These are phyloP conservation scores for Peucedramus taeniatus DNA, from an alignment of 2,113 vertebrate species.

Conservation along the genomic window DNA sequence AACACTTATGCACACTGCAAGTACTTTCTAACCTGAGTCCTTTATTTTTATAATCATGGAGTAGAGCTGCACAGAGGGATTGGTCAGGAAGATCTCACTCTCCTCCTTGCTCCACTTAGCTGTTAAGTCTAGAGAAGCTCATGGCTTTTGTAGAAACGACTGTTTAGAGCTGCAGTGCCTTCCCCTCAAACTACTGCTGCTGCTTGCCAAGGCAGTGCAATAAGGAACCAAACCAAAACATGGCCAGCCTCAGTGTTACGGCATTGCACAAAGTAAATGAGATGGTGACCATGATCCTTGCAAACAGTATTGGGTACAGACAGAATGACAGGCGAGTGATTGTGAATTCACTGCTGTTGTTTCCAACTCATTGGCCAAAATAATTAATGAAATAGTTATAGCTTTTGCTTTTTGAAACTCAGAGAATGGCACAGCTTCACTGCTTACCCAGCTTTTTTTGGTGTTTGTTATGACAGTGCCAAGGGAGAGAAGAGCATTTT, in stretches of 20 bases:
- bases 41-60: not conserved
- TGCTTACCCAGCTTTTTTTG: not conserved
- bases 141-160: accelerated
- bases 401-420: not conserved
- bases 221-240: not conserved
- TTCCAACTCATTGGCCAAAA: not conserved
- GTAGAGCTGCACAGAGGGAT: not conserved
- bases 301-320: not conserved
- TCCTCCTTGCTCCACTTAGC: not conserved
- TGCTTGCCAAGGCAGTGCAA: not conserved
- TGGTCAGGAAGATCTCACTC: not conserved
- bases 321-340: not conserved
- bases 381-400: not conserved
- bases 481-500: not conserved
- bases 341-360: not conserved
- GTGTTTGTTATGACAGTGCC: not conserved
- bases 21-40: not conserved
- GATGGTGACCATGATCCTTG: not conserved
- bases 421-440: not conserved
- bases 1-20: accelerated
- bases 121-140: not conserved
- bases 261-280: not conserved
- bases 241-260: not conserved
- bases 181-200: not conserved
- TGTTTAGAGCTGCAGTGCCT: not conserved